Conservation (phyloP, 2,797 vertebrate species). For the Clarias platycephalus region DNA sequence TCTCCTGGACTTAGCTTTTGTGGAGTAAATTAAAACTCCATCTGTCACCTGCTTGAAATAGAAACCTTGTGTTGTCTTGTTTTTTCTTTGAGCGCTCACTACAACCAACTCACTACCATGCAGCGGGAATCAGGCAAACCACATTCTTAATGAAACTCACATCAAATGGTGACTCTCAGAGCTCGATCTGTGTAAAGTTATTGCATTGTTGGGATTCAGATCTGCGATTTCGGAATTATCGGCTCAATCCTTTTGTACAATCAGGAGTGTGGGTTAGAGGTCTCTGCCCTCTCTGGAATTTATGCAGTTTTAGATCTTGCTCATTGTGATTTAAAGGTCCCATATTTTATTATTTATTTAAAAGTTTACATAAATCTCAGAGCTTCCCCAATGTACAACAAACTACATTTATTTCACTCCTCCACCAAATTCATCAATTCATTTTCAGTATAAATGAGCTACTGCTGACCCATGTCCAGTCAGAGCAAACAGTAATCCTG, state of each 20-base stretch:
- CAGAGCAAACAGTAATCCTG: no score
- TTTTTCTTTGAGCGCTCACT: not conserved
- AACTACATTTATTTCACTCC: no score
- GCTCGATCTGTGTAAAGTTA: no score
- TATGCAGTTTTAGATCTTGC: not conserved
- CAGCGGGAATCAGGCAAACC: not conserved
- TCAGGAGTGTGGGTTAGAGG: not conserved
- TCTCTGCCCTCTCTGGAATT: not conserved
- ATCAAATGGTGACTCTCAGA: not conserved
- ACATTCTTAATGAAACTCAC: no score
- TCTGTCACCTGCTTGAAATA: not conserved
- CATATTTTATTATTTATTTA: no score
- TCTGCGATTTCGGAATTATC: not conserved
- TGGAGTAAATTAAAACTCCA: not conserved
- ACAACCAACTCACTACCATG: not conserved
- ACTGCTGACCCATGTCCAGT: no score
- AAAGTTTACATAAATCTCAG: no score
- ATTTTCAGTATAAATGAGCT: no score
- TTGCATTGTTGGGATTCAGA: not conserved
- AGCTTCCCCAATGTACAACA: no score
- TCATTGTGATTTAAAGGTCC: not conserved
- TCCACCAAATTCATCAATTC: no score
- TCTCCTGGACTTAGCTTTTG: not conserved
- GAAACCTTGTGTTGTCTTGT: not conserved
- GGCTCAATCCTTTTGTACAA: not conserved